Conservation (phyloP, 2,797 vertebrate species). For the Tragopan temminckii region DNA sequence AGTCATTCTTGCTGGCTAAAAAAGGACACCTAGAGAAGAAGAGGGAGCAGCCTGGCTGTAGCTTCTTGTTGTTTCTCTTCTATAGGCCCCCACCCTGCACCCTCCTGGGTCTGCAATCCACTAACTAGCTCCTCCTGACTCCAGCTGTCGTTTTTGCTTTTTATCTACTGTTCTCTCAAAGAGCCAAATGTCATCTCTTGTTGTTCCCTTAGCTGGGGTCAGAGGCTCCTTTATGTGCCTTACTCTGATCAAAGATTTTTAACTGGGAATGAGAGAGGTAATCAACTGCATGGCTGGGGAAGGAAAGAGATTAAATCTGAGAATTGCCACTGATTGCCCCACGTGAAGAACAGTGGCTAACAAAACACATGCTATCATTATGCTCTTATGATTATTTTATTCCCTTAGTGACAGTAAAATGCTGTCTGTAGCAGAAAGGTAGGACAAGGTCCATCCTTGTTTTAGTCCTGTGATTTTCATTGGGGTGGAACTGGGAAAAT, state of each 20-base stretch:
- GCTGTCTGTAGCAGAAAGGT: conserved; percentile 51
- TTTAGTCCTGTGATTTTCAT: neutral
- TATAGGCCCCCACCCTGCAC: conserved; percentile 54
- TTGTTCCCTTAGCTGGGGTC: conserved; percentile 64
- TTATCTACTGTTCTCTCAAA: conserved; percentile 64
- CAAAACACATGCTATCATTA: conserved; percentile 61
- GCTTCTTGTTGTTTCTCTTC: conserved; percentile 58
- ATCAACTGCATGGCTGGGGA: conserved; percentile 62
- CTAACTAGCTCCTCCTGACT: conserved; percentile 76
- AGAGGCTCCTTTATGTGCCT: conserved; percentile 62
- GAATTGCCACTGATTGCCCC: conserved; percentile 69
- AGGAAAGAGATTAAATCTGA: conserved; percentile 60
- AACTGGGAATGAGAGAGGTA: conserved; percentile 57
- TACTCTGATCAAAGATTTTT: conserved; percentile 68
- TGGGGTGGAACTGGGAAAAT: neutral
- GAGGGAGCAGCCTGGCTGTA: conserved; percentile 50
- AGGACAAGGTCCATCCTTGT: conserved; percentile 50
- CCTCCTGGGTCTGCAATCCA: conserved; percentile 64
- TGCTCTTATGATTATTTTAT: conserved; percentile 69
- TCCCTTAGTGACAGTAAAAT: conserved; percentile 56
- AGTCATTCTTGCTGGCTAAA: conserved; percentile 60
- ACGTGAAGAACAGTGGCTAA: conserved; percentile 64
- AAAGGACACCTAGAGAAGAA: conserved; percentile 60
- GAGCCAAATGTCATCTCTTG: conserved; percentile 70
- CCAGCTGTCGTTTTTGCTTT: conserved; percentile 74